phyloP scores from a whole-genome alignment of 2,888 invertebrate genomes.

The Tipula unca region DNA sequence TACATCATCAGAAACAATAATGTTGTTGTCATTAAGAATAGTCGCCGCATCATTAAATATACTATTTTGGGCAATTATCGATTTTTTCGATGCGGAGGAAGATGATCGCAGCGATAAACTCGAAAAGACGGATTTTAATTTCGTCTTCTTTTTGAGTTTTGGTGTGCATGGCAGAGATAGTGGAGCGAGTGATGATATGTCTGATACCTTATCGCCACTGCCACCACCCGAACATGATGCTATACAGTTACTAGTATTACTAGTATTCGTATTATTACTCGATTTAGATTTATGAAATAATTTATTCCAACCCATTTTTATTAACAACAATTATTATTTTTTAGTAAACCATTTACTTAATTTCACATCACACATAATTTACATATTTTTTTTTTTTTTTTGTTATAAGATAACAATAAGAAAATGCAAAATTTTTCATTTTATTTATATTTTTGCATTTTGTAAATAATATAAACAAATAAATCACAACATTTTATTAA shows the following conservation, averaged over 20 bases:
- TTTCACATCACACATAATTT: not conserved
- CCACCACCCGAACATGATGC: not conserved
- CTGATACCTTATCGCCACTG: not conserved
- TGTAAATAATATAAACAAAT: not conserved
- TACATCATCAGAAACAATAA: not conserved
- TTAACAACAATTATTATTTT: not conserved
- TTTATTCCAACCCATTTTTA: conserved; percentile 16
- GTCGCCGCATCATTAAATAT: not conserved
- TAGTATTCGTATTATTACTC: not conserved
- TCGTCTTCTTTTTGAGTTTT: not conserved
- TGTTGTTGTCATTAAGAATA: conserved; percentile 14
- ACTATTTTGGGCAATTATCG: not conserved
- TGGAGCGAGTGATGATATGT: not conserved
- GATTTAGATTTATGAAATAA: conserved; percentile 9
- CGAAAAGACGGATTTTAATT: not conserved
- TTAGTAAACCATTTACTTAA: not conserved
- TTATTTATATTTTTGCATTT: not conserved
- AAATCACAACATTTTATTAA: not conserved
- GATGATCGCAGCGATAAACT: conserved; percentile 1
- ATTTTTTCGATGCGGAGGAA: conserved; percentile 1
- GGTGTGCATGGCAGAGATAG: not conserved
- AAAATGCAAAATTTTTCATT: not conserved
- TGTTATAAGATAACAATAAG: not conserved
- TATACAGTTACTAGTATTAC: not conserved
- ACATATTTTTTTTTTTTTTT: not conserved